A percentile compares a stretch with the other conserved stretches of the same genome.
These are phyloP conservation scores for Linnaemya vulpina DNA, from an alignment of 2,888 invertebrate species.

Conservation along the genomic window DNA sequence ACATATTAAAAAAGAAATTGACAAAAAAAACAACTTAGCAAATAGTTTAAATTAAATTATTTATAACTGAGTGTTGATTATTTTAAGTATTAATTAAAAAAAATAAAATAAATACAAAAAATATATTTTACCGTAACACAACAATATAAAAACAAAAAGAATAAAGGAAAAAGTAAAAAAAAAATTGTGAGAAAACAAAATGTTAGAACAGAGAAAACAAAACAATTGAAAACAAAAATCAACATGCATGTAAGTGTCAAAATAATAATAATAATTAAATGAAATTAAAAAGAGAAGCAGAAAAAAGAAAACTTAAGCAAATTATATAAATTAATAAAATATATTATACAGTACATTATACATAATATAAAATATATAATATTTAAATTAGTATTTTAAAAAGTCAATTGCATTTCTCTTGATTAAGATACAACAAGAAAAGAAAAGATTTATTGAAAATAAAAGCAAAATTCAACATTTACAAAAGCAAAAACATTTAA, in stretches of 20 bases:
- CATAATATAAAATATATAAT: constrained; percentile 58
- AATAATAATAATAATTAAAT: constrained; percentile 68
- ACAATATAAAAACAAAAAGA: constrained; percentile 12
- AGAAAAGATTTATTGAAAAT: constrained; percentile 21
- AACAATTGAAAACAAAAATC: constrained; percentile 64
- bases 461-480: constrained; percentile 39
- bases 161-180: too few species aligned
- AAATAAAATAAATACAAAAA: constrained; percentile 13
- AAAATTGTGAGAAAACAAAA: constrained; percentile 54
- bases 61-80: constrained; percentile 70
- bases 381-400: constrained; percentile 69
- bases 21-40: constrained; percentile 65
- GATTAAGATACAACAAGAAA: constrained; percentile 64
- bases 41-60: constrained; percentile 67
- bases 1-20: constrained; percentile 64
- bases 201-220: constrained; percentile 61
- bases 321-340: constrained; percentile 53
- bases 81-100: constrained; percentile 63
- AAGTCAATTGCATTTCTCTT: constrained; percentile 73
- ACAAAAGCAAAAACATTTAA: constrained; percentile 11
- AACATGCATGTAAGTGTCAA: constrained; percentile 71
- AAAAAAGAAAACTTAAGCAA: constrained; percentile 68
- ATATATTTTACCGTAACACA: constrained; percentile 53
- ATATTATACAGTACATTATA: constrained; percentile 60
- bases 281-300: constrained; percentile 50